phyloP scores from a whole-genome alignment of 2,113 vertebrate genomes.

The Castor canadensis region DNA sequence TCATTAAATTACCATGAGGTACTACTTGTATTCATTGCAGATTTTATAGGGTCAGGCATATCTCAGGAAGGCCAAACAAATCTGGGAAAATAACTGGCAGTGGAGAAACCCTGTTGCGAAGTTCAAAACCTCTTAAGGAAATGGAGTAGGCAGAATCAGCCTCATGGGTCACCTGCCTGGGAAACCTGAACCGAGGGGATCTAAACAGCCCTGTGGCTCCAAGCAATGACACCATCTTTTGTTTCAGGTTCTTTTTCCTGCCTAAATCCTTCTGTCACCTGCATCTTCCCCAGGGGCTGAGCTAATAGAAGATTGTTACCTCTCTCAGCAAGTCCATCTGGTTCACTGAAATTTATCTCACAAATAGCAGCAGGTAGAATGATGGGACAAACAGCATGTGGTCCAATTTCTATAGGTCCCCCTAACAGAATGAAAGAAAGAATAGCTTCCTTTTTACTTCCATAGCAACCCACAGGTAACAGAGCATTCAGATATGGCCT shows the following conservation, averaged over 20 bases:
- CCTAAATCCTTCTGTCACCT: slow-evolving; percentile 69
- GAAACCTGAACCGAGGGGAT: slow-evolving; percentile 30
- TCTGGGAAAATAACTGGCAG: slow-evolving; percentile 19
- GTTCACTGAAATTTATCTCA: slow-evolving; percentile 57
- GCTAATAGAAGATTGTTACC: slow-evolving; percentile 47
- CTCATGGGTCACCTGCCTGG: slow-evolving; percentile 42
- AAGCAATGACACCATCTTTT: slow-evolving; percentile 59
- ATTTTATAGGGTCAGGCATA: neutral
- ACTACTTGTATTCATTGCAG: neutral
- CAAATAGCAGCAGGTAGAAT: neutral
- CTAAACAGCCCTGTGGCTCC: neutral
- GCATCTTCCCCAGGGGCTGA: slow-evolving; percentile 65
- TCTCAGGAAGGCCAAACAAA: slow-evolving; percentile 49
- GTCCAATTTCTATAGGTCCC: neutral
- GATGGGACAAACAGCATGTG: neutral
- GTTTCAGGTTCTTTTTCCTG: slow-evolving; percentile 60
- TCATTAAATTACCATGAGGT: slow-evolving; percentile 51
- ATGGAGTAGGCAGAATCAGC: neutral
- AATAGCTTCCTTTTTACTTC: neutral
- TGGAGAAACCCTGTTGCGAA: neutral
- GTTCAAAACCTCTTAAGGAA: slow-evolving; percentile 46
- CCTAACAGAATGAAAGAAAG: neutral
- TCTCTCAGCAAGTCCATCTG: slow-evolving; percentile 65
- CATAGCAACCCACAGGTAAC: neutral
- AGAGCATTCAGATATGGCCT: neutral